A percentile compares a stretch with the other conserved stretches of the same genome.
Conservation (phyloP, 2,797 vertebrate species). For the Pangasius krempfi region DNA sequence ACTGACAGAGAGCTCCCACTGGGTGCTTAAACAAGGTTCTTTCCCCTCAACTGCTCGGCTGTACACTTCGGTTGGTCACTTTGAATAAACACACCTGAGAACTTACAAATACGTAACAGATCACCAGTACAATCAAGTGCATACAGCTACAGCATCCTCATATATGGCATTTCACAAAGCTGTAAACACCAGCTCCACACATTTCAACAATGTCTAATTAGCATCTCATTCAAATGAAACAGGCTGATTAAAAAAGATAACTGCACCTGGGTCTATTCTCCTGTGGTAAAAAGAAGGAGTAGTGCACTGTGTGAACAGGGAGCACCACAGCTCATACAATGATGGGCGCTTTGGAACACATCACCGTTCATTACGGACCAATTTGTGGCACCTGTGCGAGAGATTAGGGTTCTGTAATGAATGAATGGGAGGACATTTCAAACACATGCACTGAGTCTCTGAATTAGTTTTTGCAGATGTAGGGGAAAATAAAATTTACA, state of each 20-base stretch:
- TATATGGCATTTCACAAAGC: background rate
- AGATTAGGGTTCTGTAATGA: slow-evolving; percentile 34
- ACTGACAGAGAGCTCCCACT: background rate
- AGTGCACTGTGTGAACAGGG: slow-evolving; percentile 10
- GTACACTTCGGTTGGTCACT: background rate
- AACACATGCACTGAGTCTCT: background rate
- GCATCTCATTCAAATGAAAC: slow-evolving; percentile 33
- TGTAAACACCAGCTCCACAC: background rate
- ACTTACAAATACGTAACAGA: background rate
- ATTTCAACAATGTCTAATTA: slow-evolving; percentile 33
- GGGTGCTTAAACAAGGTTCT: background rate
- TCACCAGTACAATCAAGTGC: background rate
- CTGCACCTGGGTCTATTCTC: slow-evolving; percentile 48
- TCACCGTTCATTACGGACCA: slow-evolving; percentile 33
- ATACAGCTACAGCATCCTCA: background rate
- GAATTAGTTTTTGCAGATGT: background rate
- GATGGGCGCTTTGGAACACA: slow-evolving; percentile 31
- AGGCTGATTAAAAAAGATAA: slow-evolving; percentile 40
- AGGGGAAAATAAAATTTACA: background rate
- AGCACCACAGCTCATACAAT: slow-evolving; percentile 8
- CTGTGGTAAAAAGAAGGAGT: slow-evolving; percentile 9
- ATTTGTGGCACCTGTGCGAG: slow-evolving; percentile 44
- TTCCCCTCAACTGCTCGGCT: background rate
- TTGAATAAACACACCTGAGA: background rate
- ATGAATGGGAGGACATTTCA: slow-evolving; percentile 14